Percentiles rank a stretch among this genome's conserved stretches.
phyloP scores from a whole-genome alignment of 2,888 invertebrate genomes.

The Dorcus hopei region DNA sequence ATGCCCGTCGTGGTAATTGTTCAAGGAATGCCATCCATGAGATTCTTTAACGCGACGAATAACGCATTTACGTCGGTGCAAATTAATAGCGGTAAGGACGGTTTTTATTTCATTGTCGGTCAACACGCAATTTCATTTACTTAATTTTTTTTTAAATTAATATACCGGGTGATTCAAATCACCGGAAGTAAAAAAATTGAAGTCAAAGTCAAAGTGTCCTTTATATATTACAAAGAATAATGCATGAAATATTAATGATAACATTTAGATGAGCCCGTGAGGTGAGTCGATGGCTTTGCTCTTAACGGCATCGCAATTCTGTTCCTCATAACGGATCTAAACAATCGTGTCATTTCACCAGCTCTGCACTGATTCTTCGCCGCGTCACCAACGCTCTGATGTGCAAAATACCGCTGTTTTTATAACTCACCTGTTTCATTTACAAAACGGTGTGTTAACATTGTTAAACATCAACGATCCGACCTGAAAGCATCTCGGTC shows the following conservation, averaged over 20 bases:
- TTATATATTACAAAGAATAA: conserved; percentile 17
- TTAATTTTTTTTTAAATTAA: too few species aligned
- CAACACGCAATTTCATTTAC: too few species aligned
- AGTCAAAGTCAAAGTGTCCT: too few species aligned
- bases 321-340: conserved; percentile 38
- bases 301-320: conserved; percentile 41
- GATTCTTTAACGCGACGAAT: too few species aligned
- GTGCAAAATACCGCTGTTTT: not conserved
- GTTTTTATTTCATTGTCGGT: too few species aligned
- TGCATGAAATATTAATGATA: conserved; percentile 27
- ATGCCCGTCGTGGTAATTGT: too few species aligned
- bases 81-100: too few species aligned
- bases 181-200: too few species aligned
- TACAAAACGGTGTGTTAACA: not conserved
- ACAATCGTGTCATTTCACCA: conserved; percentile 3
- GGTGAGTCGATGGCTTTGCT: conserved; percentile 47
- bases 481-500: too few species aligned
- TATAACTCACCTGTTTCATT: conserved; percentile 1
- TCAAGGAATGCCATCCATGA: too few species aligned
- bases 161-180: too few species aligned
- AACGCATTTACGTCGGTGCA: too few species aligned
- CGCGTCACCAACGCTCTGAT: not conserved
- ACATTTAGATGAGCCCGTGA: conserved; percentile 28
- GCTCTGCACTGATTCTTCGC: conserved; percentile 1
- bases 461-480: not conserved